Base-by-base conservation (phyloP, 2,888 invertebrate species). In the Gryllus longicercus region DNA sequence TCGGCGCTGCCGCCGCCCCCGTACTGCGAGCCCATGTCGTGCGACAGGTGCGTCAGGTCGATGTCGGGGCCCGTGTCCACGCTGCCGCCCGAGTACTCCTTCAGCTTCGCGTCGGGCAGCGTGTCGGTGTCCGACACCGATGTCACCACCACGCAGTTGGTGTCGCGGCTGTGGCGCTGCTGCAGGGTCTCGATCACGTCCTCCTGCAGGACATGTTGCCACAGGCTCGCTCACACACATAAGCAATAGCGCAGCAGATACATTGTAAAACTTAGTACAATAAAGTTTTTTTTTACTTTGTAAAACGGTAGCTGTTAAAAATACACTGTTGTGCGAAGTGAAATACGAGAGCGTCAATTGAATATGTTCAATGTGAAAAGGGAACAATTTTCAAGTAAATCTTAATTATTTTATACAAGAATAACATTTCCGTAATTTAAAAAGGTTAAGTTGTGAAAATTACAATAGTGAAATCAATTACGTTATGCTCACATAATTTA, bases 121-220 rank as follows among this genome's bases (percentile, higher is more conserved):
- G 38, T 38, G 38, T 38, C 38, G 38, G 38, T 8, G 38, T 38
- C 38, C 38, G 38, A 18, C 18, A 76, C 76, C 10, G 25, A 25
- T 11, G 76, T 76, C 76, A 76, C 23, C 76, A 76, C 76, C 76
- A 76, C 76, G 25, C 76, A 76, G 76, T 25, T 38, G 8, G 76
- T 23, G 38, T 23, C 76, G 16, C 76, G 76, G 11, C 76, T 38
- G 16, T 23, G 21, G 38, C 76, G n/a, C 76, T 76, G 76, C 38
- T 38, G 38, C 16, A 76, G 18, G 11, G 76, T 25, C 76, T 76
- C 76, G 25, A 76, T 38, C 8, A 76, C 23, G 25, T 76, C 76
- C 25, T 76, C 76, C 76, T 76, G 25, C 23, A 16, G 25, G 11
- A 14, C 38, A 38, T 8, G 38, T 38, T 38, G 38, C 8, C 8